A percentile compares a stretch with the other conserved stretches of the same genome.
phyloP scores from a whole-genome alignment of 1,140 invertebrate species.

The Drosophila novamexicana region DNA sequence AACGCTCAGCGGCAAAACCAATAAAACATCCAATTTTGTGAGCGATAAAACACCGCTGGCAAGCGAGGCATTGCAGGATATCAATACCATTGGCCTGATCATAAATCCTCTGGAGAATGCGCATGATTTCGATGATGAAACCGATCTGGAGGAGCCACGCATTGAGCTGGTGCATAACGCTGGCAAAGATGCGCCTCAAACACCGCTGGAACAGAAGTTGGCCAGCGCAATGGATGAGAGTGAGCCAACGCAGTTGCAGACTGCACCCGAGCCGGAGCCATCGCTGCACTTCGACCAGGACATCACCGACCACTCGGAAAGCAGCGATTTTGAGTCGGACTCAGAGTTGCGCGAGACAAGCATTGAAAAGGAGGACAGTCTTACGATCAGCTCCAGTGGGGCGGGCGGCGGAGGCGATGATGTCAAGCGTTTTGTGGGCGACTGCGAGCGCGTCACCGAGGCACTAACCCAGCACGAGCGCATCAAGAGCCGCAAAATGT shows the following conservation, averaged over 20 bases:
- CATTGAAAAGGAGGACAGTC: constrained; percentile 80
- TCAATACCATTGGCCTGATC: constrained; percentile 85
- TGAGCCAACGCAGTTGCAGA: constrained; percentile 24
- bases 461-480: constrained; percentile 72
- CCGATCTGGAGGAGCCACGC: constrained; percentile 69
- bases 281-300: constrained; percentile 68
- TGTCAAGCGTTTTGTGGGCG: constrained; percentile 78
- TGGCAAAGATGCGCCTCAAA: constrained; percentile 49
- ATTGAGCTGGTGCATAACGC: constrained; percentile 51
- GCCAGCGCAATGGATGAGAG: constrained; percentile 70
- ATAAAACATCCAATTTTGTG: constrained; percentile 80
- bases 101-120: constrained; percentile 86
- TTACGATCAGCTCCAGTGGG: constrained; percentile 66
- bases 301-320: constrained; percentile 78
- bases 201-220: constrained; percentile 63
- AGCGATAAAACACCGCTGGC: constrained; percentile 65
- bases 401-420: constrained; percentile 47
- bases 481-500: constrained; percentile 80
- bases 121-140: constrained; percentile 78
- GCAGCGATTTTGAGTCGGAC: constrained; percentile 79
- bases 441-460: constrained; percentile 76
- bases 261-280: constrained; percentile 27
- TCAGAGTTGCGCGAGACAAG: constrained; percentile 78
- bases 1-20: constrained; percentile 78
- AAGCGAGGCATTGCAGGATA: constrained; percentile 57